These are phyloP conservation scores for Salticus scenicus DNA, from an alignment of 2,888 invertebrate genomes.

Conservation along the genomic window DNA sequence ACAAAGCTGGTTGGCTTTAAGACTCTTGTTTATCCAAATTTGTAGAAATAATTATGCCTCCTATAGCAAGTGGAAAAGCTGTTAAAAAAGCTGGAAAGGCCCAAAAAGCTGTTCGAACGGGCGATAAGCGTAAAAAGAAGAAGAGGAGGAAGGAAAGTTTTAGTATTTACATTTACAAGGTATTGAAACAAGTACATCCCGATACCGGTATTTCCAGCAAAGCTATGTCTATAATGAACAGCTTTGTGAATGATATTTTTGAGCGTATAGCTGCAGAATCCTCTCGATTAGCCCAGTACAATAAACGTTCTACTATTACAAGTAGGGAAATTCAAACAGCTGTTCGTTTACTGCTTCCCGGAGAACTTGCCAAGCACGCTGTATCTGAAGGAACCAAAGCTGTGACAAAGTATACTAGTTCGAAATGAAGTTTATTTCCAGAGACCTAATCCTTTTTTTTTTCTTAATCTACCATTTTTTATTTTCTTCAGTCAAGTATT, in stretches of 20 bases:
- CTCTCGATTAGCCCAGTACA: slow-evolving; percentile 52
- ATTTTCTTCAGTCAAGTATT: slow-evolving; percentile 20
- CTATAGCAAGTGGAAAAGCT: slow-evolving; percentile 72
- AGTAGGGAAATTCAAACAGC: slow-evolving; percentile 65
- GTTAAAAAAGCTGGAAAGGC: slow-evolving; percentile 78
- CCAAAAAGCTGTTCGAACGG: slow-evolving; percentile 79
- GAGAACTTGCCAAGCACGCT: slow-evolving; percentile 61
- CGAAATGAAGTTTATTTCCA: slow-evolving; percentile 34
- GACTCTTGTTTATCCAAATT: neutral
- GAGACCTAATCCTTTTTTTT: neutral
- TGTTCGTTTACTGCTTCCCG: slow-evolving; percentile 57
- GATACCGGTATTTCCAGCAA: slow-evolving; percentile 62
- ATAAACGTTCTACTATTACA: slow-evolving; percentile 54
- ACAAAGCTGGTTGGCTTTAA: neutral
- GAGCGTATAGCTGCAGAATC: slow-evolving; percentile 65
- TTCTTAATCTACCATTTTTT: too few relatives aligned
- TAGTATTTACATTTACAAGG: slow-evolving; percentile 60
- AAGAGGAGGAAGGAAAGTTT: slow-evolving; percentile 74
- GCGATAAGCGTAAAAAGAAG: slow-evolving; percentile 79
- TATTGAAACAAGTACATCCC: slow-evolving; percentile 61
- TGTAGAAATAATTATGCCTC: slow-evolving; percentile 70
- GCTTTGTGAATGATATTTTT: slow-evolving; percentile 68
- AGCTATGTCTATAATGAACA: slow-evolving; percentile 67
- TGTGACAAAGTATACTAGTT: slow-evolving; percentile 59
- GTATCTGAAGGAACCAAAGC: slow-evolving; percentile 65